Evolutionary conservation across 2,113 vertebrate species (phyloP).

Genomic region (Caranx melampygus): DNA sequence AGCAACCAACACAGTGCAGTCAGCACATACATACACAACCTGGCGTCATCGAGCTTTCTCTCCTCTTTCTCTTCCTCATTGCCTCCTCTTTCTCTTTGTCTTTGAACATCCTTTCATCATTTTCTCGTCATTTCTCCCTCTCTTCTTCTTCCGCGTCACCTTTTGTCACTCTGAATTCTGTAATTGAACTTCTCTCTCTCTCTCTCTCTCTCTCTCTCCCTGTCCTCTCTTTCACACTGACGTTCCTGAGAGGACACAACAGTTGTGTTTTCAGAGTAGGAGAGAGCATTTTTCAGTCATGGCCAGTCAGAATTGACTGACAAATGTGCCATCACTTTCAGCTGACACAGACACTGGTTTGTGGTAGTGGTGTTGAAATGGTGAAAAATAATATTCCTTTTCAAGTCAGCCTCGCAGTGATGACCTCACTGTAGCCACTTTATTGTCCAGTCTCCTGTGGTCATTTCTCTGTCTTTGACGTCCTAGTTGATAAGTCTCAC

Average conservation of each 20-base stretch:
- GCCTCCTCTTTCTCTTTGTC: constrained; percentile 33
- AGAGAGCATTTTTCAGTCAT: neutral
- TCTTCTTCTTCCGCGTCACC: constrained; percentile 15
- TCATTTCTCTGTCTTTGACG: neutral
- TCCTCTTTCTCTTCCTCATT: constrained; percentile 25
- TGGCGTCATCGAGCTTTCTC: constrained; percentile 34
- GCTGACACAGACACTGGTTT: neutral
- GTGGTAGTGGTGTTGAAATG: neutral
- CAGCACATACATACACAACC: constrained; percentile 43
- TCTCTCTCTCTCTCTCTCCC: constrained; percentile 22
- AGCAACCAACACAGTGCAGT: constrained; percentile 55
- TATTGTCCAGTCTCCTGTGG: neutral
- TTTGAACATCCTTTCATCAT: constrained; percentile 21
- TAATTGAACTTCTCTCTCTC: constrained; percentile 23
- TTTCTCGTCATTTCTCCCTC: neutral
- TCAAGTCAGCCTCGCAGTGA: neutral
- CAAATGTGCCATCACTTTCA: neutral
- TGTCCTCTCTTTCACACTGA: constrained; percentile 28
- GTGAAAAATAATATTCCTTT: neutral
- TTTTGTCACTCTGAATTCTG: constrained; percentile 31
- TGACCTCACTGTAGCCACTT: neutral
- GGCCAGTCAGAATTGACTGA: neutral
- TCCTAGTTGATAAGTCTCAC: neutral
- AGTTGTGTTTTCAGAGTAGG: constrained; percentile 5
- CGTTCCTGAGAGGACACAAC: constrained; percentile 4